Base-by-base conservation (phyloP, 92 coral and sea anemone species). In the Palythoa caribaeorum region DNA sequence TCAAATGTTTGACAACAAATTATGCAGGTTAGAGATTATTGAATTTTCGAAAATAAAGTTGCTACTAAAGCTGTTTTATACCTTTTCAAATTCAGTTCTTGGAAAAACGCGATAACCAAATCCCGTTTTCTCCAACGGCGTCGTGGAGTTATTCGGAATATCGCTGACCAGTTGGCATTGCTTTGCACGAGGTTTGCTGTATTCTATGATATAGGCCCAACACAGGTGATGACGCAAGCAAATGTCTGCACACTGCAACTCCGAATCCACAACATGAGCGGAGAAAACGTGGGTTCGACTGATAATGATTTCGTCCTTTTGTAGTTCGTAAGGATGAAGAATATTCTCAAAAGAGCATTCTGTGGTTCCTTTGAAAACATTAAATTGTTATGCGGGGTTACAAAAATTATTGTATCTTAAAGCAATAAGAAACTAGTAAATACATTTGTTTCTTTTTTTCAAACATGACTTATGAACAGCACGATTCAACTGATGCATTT, bases 191-290 rank as follows among this genome's bases (percentile, higher is more conserved):
- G 75, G 76, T 21, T 65, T 50, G 15, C 65, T 40, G 39, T 65
- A 63, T 19, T 80, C 39, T 39, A 80, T 80, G 71, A 63, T 40
- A 21, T 80, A 80, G n/a, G 74, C 86, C 40, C 39, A 66, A 47
- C 86, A 80, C 47, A 80, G 51, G 59, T 80, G 86, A 80, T 80
- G 86, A 80, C 86, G 86, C 47, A 80, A 13, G 76, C 86, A 80
- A 19, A 20, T 2, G 73, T 80, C 86, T 28, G 86, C 86, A 28
- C 86, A 80, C 1, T 80, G 86, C 86, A 80, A 28, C 74, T 80
- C 86, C 5, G 86, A 80, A 50, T 80, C 75, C 14, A 80, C 86
- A 57, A 65, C 44, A 74, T 65, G 75, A 14, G 74, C 66, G 57
- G 86, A 80, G 16, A 80, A 9, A 2, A 80, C 86, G 12, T 65